Conservation (phyloP, 2,113 vertebrate genomes). For the Zosterops borbonicus region DNA sequence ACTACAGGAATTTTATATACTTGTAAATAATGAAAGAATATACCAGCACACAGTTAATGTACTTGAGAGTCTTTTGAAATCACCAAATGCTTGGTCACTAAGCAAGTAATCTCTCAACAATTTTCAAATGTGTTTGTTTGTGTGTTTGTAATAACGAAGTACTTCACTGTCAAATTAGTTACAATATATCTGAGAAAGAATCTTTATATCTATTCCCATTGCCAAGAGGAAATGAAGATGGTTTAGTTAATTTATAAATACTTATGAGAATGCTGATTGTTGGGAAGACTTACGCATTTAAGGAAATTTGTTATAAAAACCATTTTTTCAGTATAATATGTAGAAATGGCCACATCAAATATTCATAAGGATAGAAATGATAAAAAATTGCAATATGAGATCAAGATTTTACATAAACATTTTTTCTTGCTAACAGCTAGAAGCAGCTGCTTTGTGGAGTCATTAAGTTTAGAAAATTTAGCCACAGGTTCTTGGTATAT, state of each 20-base stretch:
- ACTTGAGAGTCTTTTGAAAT: background rate
- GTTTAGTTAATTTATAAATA: background rate
- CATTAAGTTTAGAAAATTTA: background rate
- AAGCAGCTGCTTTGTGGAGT: background rate
- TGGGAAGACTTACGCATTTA: background rate
- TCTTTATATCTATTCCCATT: background rate
- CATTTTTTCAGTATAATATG: background rate
- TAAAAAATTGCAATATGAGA: background rate
- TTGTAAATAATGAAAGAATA: background rate
- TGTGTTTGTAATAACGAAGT: background rate
- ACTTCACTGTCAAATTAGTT: background rate
- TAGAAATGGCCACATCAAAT: background rate
- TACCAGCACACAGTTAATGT: background rate
- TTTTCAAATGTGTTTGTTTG: background rate
- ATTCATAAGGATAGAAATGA: background rate
- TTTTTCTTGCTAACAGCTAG: background rate
- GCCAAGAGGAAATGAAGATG: background rate
- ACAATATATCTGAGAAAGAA: background rate
- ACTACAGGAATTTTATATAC: background rate
- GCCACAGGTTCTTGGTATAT: background rate
- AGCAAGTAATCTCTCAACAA: background rate
- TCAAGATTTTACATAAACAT: background rate
- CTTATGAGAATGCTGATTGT: background rate
- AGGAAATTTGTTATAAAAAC: background rate
- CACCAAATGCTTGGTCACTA: background rate